A percentile compares a stretch with the other conserved stretches of the same genome.
These are phyloP conservation scores for Rhinophrynus dorsalis DNA, from an alignment of 2,797 vertebrate species.

Conservation along the genomic window DNA sequence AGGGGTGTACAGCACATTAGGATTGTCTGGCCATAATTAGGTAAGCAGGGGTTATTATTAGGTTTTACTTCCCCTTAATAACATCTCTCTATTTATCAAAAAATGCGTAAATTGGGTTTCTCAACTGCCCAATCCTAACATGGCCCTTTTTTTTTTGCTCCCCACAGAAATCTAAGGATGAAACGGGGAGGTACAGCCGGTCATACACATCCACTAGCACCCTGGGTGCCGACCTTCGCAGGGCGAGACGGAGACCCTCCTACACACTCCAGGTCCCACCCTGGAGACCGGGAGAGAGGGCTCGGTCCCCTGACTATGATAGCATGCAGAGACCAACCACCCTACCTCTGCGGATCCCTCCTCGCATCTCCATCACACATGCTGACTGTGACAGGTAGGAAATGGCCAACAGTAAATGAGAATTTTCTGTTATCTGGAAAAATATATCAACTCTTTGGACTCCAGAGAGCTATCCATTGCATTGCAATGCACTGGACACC, in stretches of 20 bases:
- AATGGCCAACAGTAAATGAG: too few species aligned
- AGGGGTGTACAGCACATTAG: too few species aligned
- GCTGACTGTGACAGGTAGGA: conserved; percentile 72
- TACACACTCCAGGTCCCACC: conserved; percentile 77
- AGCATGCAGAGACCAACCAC: conserved; percentile 72
- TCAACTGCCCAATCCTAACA: too few species aligned
- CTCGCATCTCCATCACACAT: conserved; percentile 80
- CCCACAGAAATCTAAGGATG: conserved; percentile 63
- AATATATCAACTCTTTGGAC: too few species aligned
- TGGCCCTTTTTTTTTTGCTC: background rate
- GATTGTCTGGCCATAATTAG: too few species aligned
- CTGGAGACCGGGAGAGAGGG: conserved; percentile 73
- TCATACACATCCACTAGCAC: conserved; percentile 75
- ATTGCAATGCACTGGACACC: too few species aligned
- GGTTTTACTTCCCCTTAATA: too few species aligned
- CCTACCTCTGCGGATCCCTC: conserved; percentile 75
- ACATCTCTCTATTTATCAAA: too few species aligned
- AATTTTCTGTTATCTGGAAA: too few species aligned
- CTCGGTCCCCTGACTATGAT: conserved; percentile 71
- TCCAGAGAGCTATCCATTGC: too few species aligned
- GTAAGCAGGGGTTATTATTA: too few species aligned
- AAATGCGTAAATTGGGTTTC: too few species aligned
- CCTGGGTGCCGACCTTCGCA: conserved; percentile 74
- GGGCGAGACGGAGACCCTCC: conserved; percentile 72
- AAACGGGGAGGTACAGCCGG: conserved; percentile 70